Conservation (phyloP, 2,888 invertebrate species). For the Sialis fuliginosa region DNA sequence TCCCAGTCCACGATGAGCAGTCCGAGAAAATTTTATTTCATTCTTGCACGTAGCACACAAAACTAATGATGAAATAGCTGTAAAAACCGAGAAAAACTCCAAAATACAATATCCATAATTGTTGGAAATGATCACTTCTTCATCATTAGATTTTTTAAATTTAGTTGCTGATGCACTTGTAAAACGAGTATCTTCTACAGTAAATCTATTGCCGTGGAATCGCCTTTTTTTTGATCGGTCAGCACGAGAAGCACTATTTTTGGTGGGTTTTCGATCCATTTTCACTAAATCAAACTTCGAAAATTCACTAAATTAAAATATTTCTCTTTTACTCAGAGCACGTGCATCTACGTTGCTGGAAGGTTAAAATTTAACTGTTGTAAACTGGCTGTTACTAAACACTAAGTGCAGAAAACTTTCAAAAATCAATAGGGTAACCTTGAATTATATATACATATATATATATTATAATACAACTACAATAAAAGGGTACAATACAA, state of each 20-base stretch:
- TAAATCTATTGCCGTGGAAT: constrained; percentile 9
- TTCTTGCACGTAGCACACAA: constrained; percentile 3
- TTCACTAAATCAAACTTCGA: not conserved
- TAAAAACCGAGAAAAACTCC: constrained; percentile 10
- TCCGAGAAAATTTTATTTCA: constrained; percentile 7
- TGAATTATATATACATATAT: too few species aligned
- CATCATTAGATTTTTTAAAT: constrained; percentile 8
- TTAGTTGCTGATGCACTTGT: constrained; percentile 12
- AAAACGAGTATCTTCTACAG: constrained; percentile 8
- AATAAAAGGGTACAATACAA: too few species aligned
- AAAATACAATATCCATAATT: constrained; percentile 11
- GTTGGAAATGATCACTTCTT: constrained; percentile 8
- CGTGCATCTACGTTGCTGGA: not conserved
- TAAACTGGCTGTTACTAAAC: too few species aligned
- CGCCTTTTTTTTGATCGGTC: constrained; percentile 6
- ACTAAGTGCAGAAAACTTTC: too few species aligned
- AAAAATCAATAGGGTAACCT: too few species aligned
- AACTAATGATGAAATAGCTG: constrained; percentile 5
- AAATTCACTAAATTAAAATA: not conserved
- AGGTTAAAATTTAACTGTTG: not conserved
- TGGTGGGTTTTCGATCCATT: not conserved
- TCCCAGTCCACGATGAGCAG: constrained; percentile 8
- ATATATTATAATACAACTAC: too few species aligned
- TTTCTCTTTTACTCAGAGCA: not conserved
- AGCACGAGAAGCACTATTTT: not conserved